Base-by-base conservation (phyloP, 2,888 invertebrate species). In the Dione juno region DNA sequence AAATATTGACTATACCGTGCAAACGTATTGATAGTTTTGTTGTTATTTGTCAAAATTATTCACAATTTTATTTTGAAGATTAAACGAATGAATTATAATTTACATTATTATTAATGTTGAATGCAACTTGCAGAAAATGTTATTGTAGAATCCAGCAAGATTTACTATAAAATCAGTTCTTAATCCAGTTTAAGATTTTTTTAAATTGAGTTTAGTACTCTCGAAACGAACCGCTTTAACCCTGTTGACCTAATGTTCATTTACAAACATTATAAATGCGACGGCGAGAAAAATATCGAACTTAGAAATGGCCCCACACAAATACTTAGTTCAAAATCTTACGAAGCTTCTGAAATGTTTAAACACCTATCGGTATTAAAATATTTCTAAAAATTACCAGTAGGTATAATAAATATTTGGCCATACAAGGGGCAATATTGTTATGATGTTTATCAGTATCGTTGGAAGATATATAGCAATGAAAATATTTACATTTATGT, bases 211-310 rank as follows among this genome's bases (percentile, higher is more conserved):
- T 73, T 69, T 19, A 68, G 68, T 70, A 73, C 74, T 74, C 76
- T 78, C 74, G 76, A 83, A 84, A 79, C 76, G 77, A 83, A 84
- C 78, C 77, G 71, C 81, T 82, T 79, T 81, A 84, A 90, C 90
- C 90, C 90, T 90, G 90, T 88, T 87, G 85, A 84, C 90, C 90
- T 82, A 78, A 76, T 74, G 66, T 75, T 71, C 74, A 64, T 68
- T 73, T 72, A 74, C 72, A 75, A 72, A 76, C 74, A 75, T 72
- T 69, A 74, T 75, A 77, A 77, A 79, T 76, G 77, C 74, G 69
- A 66, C 58, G 48, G 66, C 69, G 58, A 68, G 57, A 68, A 74
- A 73, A 66, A 65, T 70, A 69, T 70, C 40, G 58, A 69, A 66
- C 63, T 71, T 72, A 66, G 57, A 72, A 28, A 74, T 78, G 78